These are phyloP conservation scores for Cephus runcator DNA, from an alignment of 2,888 invertebrate species.

Conservation along the genomic window DNA sequence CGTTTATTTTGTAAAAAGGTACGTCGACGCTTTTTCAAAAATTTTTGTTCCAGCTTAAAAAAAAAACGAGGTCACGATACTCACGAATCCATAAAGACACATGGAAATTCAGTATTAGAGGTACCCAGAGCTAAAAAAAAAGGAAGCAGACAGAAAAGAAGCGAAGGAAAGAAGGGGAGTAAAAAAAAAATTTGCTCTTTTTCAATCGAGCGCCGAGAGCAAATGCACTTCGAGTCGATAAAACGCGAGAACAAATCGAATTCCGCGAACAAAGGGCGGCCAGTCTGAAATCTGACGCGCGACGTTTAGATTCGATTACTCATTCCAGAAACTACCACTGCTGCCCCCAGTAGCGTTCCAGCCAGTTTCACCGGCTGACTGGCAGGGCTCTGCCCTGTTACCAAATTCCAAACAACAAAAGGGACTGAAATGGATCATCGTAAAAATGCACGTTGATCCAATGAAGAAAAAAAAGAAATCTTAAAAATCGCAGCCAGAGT, in stretches of 20 bases:
- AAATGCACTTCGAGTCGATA: conserved; percentile 38
- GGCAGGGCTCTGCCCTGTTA: not conserved
- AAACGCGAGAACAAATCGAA: conserved; percentile 41
- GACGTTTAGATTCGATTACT: conserved; percentile 1
- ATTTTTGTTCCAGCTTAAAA: not conserved
- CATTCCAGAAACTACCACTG: not conserved
- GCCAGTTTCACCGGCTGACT: not conserved
- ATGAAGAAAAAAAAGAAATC: conserved; percentile 44
- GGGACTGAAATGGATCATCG: not conserved
- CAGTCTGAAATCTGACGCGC: conserved; percentile 11
- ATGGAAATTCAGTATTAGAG: not conserved
- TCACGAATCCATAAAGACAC: not conserved
- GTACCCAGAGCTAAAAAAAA: not conserved
- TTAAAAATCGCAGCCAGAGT: not conserved
- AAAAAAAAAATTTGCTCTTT: not conserved
- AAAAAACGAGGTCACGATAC: not conserved
- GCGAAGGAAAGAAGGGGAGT: not conserved
- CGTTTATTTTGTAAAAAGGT: not conserved
- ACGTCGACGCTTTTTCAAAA: not conserved
- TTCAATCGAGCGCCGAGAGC: conserved; percentile 8
- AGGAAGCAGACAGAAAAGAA: not conserved
- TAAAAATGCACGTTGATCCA: conserved; percentile 50
- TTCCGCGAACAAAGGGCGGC: conserved; percentile 22
- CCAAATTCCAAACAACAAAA: not conserved
- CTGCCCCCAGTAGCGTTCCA: not conserved